Conservation (phyloP, 2,888 invertebrate species). For the Chrysotoxum bicinctum region DNA sequence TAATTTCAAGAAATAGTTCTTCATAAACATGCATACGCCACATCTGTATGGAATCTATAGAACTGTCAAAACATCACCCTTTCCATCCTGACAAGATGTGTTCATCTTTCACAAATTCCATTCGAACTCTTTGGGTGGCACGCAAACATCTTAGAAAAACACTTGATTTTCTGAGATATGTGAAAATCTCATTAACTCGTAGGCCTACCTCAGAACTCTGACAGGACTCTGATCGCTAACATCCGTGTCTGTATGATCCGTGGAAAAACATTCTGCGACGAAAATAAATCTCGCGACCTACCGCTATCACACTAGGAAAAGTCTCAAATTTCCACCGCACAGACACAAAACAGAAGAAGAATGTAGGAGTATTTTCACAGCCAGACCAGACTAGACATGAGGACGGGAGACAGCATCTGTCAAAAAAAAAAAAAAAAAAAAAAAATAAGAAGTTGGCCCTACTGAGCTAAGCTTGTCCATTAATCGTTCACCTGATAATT, state of each 20-base stretch:
- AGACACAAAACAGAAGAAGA: slow-evolving; percentile 4
- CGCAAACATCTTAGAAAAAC: slow-evolving; percentile 60
- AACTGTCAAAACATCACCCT: slow-evolving; percentile 71
- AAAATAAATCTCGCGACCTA: slow-evolving; percentile 66
- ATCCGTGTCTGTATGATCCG: slow-evolving; percentile 52
- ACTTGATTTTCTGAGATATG: slow-evolving; percentile 58
- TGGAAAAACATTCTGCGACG: slow-evolving; percentile 67
- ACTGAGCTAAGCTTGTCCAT: slow-evolving; percentile 69
- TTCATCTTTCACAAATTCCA: neutral
- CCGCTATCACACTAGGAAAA: slow-evolving; percentile 36
- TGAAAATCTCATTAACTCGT: slow-evolving; percentile 70
- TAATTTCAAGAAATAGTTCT: slow-evolving; percentile 27
- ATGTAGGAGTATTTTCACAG: slow-evolving; percentile 19
- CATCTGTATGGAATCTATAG: slow-evolving; percentile 59
- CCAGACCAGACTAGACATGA: neutral
- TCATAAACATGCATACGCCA: neutral
- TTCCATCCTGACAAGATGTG: slow-evolving; percentile 18
- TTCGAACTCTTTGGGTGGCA: slow-evolving; percentile 59
- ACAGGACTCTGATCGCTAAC: slow-evolving; percentile 69
- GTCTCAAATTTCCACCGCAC: slow-evolving; percentile 64
- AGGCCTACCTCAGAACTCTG: slow-evolving; percentile 54
- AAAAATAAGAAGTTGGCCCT: slow-evolving; percentile 20
- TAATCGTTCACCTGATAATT: slow-evolving; percentile 70
- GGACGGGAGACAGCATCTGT: slow-evolving; percentile 28
- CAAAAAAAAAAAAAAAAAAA: slow-evolving; percentile 1